Percentiles rank a stretch among this genome's conserved stretches.
These are phyloP conservation scores for Boloria selene DNA, from an alignment of 2,888 invertebrate species.

Conservation along the genomic window DNA sequence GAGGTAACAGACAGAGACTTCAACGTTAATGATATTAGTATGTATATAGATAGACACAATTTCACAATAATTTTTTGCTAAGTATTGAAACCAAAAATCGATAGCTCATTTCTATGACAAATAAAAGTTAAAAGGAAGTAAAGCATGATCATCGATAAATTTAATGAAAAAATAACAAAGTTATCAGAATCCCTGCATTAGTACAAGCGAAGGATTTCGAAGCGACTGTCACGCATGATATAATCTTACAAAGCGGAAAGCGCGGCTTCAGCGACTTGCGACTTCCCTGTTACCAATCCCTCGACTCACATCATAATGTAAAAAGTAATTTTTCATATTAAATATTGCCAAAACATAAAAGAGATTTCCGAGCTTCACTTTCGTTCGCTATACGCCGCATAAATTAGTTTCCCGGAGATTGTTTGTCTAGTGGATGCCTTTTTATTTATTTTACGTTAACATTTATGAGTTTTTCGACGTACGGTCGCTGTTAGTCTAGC, in stretches of 20 bases:
- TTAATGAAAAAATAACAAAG: constrained; percentile 10
- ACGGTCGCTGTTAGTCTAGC: constrained; percentile 42
- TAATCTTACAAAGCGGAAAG: constrained; percentile 65
- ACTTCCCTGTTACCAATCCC: neutral
- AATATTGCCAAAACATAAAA: constrained; percentile 78
- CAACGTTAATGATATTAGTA: too few relatives aligned
- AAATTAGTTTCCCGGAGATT: constrained; percentile 80
- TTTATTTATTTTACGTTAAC: constrained; percentile 67
- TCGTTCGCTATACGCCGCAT: constrained; percentile 65
- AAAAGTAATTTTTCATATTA: constrained; percentile 80
- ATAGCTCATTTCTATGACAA: too few relatives aligned
- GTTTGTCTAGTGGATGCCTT: constrained; percentile 70
- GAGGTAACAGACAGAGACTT: too few relatives aligned
- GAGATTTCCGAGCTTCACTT: constrained; percentile 64
- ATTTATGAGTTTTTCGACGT: constrained; percentile 70
- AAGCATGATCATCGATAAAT: too few relatives aligned
- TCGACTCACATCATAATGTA: constrained; percentile 73
- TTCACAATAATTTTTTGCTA: too few relatives aligned
- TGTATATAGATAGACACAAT: too few relatives aligned
- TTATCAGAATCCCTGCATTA: constrained; percentile 46
- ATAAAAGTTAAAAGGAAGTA: too few relatives aligned
- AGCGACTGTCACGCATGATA: constrained; percentile 76
- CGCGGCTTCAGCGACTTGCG: constrained; percentile 56
- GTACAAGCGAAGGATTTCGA: constrained; percentile 53
- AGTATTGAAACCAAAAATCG: too few relatives aligned